A percentile compares a stretch with the other conserved stretches of the same genome.
Conservation (phyloP, 2,888 invertebrate species). For the Epinotia nisella region DNA sequence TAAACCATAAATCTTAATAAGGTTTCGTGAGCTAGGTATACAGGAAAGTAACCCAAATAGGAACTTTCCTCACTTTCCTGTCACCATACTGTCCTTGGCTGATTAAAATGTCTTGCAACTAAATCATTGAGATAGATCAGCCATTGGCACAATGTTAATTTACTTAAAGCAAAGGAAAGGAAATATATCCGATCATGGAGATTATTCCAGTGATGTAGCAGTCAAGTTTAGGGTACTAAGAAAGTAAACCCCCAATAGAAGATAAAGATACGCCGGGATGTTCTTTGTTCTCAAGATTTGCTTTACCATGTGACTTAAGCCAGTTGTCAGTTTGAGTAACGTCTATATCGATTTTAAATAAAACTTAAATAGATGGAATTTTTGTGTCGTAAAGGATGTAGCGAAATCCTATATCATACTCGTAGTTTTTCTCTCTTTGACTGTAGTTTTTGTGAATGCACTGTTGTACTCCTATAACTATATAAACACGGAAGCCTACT, state of each 20-base stretch:
- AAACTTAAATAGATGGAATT: background rate
- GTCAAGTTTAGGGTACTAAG: background rate
- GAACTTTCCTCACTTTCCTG: too few species aligned
- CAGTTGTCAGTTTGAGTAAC: background rate
- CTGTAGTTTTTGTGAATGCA: slow-evolving; percentile 10
- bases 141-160: too few species aligned
- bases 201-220: background rate
- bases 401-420: background rate
- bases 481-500: background rate
- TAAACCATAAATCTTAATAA: background rate
- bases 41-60: background rate
- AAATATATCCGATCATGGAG: background rate
- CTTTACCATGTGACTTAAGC: background rate
- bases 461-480: background rate
- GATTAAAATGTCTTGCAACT: background rate
- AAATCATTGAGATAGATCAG: background rate
- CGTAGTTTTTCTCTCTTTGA: background rate
- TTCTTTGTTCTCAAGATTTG: background rate
- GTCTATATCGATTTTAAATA: background rate
- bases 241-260: background rate
- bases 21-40: background rate
- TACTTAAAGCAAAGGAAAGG: too few species aligned
- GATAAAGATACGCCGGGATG: background rate
- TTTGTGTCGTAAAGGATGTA: background rate
- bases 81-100: background rate